Base-by-base conservation (phyloP, 2,888 invertebrate genomes). In the Cheilosia soror region DNA sequence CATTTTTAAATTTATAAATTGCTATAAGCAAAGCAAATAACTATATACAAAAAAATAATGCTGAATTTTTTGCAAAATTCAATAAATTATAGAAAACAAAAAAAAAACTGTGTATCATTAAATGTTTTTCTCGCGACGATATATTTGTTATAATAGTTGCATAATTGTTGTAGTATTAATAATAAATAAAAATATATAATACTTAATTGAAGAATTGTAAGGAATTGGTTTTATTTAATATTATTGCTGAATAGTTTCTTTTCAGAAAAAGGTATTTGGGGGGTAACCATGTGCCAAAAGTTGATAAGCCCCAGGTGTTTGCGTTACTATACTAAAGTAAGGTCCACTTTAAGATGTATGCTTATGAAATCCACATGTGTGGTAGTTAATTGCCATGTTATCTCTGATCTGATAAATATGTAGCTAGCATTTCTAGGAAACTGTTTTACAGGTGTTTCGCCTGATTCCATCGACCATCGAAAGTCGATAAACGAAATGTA, bases 11-110 rank as follows among this genome's bases (percentile, higher is more conserved):
- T 78, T 69, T 55, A 78, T 71, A 78, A 66, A 88, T 87, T 89
- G 87, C 89, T 88, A 88, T 79, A 89, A 87, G 73, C n/a, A 87
- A 88, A 29, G 27, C 6, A 31, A 66, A 25, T 27, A 62, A 40
- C 27, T 42, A 77, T 44, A 62, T 25, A 25, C 49, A 58, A 53
- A 9, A 40, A 15, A 86, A 81, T 73, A 85, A 75, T 49, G 49
- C 55, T 63, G 69, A 75, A 49, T 78, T 78, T 78, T 68, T 53
- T 53, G 27, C 27, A 62, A 79, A 71, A 66, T 15, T 62, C 42
- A 20, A 60, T 27, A 40, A 25, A 49, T 78, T 31, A 68, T 20
- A 44, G 20, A 65, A 58, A 60, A 51, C 9, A 29, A 51, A 78
- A 63, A 20, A 58, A 77, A 65, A 69, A 37, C 25, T 62, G 58